A percentile compares a stretch with the other conserved stretches of the same genome.
Conservation (phyloP, 2,888 invertebrate genomes). For the Meandrusa payeni region DNA sequence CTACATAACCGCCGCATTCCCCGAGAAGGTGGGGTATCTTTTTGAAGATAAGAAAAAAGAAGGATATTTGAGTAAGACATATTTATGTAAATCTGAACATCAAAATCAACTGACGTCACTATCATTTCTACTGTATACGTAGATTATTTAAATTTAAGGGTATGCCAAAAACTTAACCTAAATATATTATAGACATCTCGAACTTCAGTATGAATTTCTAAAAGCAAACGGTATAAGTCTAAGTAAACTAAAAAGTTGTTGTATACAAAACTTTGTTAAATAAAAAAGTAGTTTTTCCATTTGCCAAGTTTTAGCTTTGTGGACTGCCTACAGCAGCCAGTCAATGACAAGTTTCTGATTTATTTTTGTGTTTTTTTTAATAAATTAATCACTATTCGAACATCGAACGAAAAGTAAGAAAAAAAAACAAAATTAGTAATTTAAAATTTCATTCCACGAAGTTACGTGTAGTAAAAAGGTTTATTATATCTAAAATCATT, state of each 20-base stretch:
- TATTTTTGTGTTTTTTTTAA: constrained; percentile 2
- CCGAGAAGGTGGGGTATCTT: too few relatives aligned
- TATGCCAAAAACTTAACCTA: not conserved
- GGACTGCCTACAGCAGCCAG: not conserved
- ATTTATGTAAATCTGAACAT: too few relatives aligned
- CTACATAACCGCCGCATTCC: too few relatives aligned
- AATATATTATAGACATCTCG: constrained; percentile 3
- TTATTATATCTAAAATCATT: too few relatives aligned
- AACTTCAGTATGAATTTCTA: constrained; percentile 1
- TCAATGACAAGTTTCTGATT: constrained; percentile 11
- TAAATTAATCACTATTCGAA: not conserved
- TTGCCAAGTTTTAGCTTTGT: constrained; percentile 12
- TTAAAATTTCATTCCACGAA: too few relatives aligned
- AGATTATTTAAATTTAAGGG: too few relatives aligned
- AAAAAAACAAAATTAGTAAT: not conserved
- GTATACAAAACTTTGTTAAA: constrained; percentile 9
- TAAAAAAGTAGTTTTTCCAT: constrained; percentile 10
- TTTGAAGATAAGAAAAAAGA: too few relatives aligned
- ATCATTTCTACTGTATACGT: too few relatives aligned
- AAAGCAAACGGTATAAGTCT: constrained; percentile 3
- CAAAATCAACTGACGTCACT: too few relatives aligned
- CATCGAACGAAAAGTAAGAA: not conserved
- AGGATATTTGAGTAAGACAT: too few relatives aligned
- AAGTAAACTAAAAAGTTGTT: constrained; percentile 14
- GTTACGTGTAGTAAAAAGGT: too few relatives aligned